A percentile compares a stretch with the other conserved stretches of the same genome.
phyloP scores from a whole-genome alignment of 2,797 vertebrate species.

The Platyrinchus mystaceus region DNA sequence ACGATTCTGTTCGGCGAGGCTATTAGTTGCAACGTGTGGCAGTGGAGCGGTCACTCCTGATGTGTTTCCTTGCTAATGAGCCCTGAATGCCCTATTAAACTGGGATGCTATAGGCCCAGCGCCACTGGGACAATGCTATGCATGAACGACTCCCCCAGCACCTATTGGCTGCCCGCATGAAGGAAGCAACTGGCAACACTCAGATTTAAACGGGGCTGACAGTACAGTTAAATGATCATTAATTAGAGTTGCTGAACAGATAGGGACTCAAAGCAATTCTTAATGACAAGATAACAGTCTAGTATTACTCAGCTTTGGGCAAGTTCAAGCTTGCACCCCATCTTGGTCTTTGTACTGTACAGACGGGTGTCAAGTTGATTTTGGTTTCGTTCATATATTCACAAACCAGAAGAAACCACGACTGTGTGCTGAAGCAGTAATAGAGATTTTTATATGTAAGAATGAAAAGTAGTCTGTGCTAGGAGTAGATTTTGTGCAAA shows the following conservation, averaged over 20 bases:
- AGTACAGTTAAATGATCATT: conserved; percentile 96
- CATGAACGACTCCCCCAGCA: conserved; percentile 77
- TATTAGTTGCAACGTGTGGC: conserved; percentile 93
- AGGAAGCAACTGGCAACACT: conserved; percentile 82
- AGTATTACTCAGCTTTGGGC: conserved; percentile 60
- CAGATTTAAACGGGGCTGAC: conserved; percentile 89
- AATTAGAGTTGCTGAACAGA: conserved; percentile 89
- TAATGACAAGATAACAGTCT: conserved; percentile 79
- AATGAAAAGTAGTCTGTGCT: not conserved
- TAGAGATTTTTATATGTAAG: not conserved
- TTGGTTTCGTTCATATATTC: conserved; percentile 15
- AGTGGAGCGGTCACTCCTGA: conserved; percentile 80
- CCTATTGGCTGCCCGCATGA: conserved; percentile 78
- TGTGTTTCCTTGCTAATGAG: conserved; percentile 82
- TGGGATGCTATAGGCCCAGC: conserved; percentile 85
- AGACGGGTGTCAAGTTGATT: not conserved
- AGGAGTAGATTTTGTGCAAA: not conserved
- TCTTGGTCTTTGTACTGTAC: conserved; percentile 72
- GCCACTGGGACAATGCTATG: conserved; percentile 81
- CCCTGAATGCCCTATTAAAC: conserved; percentile 89
- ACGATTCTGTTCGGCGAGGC: conserved; percentile 81
- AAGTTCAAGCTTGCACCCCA: conserved; percentile 44
- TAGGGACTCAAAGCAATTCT: conserved; percentile 84
- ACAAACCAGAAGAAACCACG: not conserved
- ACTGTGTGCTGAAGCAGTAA: not conserved